A percentile compares a stretch with the other conserved stretches of the same genome.
phyloP scores from a whole-genome alignment of 2,797 vertebrate genomes.

The Sebastiscus albofasciatus region DNA sequence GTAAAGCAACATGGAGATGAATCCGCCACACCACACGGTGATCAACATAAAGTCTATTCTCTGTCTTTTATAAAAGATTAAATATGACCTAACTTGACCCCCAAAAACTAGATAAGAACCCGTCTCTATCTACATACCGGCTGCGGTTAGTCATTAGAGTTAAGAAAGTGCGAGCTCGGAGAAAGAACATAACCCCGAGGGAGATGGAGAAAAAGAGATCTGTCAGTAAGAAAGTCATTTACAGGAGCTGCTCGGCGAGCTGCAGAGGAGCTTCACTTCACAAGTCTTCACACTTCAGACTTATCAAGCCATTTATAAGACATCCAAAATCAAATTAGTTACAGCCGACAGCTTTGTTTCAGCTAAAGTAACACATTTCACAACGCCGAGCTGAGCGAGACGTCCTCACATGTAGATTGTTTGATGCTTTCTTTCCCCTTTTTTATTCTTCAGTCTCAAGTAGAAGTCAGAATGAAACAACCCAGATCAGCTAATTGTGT shows the following conservation, averaged over 20 bases:
- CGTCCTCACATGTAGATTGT: conserved; percentile 31
- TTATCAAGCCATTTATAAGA: conserved; percentile 61
- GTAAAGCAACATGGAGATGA: background rate
- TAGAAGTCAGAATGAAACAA: conserved; percentile 4
- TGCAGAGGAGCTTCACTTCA: conserved; percentile 50
- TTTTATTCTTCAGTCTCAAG: background rate
- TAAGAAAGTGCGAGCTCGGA: conserved; percentile 55
- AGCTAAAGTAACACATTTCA: conserved; percentile 51
- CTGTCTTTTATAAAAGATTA: conserved; percentile 1
- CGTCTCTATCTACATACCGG: conserved; percentile 29
- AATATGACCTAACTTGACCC: conserved; percentile 28
- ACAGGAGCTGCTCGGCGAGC: conserved; percentile 51
- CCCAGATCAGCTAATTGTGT: conserved; percentile 4
- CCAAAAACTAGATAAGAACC: conserved; percentile 22
- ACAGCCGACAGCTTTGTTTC: conserved; percentile 73
- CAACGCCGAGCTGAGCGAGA: conserved; percentile 39
- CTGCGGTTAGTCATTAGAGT: conserved; percentile 63
- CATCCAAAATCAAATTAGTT: conserved; percentile 67
- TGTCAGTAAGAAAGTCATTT: conserved; percentile 71
- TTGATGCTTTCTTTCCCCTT: background rate
- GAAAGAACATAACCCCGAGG: conserved; percentile 60
- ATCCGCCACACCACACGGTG: background rate
- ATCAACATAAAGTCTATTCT: conserved; percentile 15
- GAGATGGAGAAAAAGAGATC: conserved; percentile 53
- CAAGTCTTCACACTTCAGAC: conserved; percentile 63